A percentile compares a stretch with the other conserved stretches of the same genome.
Evolutionary conservation across 2,888 invertebrate species (phyloP).

Genomic region (Tanytarsus gracilentus): DNA sequence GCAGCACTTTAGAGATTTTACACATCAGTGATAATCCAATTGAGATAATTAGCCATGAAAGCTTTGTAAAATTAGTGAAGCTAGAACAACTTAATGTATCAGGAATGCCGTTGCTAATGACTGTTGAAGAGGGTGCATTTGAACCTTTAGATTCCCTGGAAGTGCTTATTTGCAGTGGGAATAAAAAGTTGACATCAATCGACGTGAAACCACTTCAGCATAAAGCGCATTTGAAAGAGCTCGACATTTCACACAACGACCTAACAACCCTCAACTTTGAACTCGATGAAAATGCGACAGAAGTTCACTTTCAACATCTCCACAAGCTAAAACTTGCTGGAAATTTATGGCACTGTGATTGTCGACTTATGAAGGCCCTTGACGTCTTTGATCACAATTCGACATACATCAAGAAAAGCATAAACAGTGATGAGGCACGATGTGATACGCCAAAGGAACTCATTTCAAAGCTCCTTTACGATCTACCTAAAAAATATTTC

Average conservation of each 20-base stretch:
- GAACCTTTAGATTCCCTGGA: conserved; percentile 42
- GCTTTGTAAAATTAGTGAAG: conserved; percentile 51
- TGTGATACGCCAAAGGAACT: conserved; percentile 40
- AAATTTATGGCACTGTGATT: conserved; percentile 60
- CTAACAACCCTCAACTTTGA: conserved; percentile 11
- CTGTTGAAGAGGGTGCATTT: conserved; percentile 49
- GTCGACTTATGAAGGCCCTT: conserved; percentile 41
- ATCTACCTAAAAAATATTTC: conserved; percentile 33
- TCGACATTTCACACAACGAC: conserved; percentile 6
- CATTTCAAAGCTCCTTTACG: conserved; percentile 36
- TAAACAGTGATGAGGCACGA: conserved; percentile 32
- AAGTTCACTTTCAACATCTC: conserved; percentile 41
- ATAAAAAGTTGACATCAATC: conserved; percentile 48
- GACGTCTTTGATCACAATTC: conserved; percentile 31
- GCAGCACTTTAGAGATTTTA: conserved; percentile 49
- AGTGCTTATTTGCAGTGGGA: conserved; percentile 46
- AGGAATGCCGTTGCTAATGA: conserved; percentile 48
- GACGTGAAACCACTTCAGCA: conserved; percentile 47
- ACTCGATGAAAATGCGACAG: conserved; percentile 23
- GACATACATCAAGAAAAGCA: conserved; percentile 20
- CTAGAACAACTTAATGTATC: conserved; percentile 53
- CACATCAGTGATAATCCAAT: conserved; percentile 55
- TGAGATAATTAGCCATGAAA: conserved; percentile 48
- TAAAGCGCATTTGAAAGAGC: conserved; percentile 35
- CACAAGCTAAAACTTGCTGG: conserved; percentile 49